A percentile compares a stretch with the other conserved stretches of the same genome.
Evolutionary conservation across 2,797 vertebrate species (phyloP).

Genomic region (Sebastes reedi): DNA sequence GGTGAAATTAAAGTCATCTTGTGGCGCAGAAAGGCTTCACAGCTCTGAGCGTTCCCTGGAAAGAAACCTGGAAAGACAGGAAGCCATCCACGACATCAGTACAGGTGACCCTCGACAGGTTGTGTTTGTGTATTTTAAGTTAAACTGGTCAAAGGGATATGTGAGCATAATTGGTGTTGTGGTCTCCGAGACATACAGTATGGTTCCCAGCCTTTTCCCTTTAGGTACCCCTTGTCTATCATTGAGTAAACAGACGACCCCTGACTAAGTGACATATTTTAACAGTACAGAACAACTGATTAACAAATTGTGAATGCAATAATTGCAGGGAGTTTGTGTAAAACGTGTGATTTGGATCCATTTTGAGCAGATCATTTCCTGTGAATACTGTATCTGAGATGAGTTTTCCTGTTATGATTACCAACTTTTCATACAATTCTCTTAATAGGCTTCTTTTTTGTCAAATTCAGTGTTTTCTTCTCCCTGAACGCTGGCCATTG

Average conservation of each 20-base stretch:
- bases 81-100: not conserved
- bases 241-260: not conserved
- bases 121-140: not conserved
- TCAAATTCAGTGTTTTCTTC: not conserved
- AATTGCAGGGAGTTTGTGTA: not conserved
- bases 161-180: not conserved
- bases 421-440: not conserved
- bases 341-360: not conserved
- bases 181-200: not conserved
- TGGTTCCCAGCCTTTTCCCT: not conserved
- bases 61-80: conserved; percentile 89
- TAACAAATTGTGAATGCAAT: not conserved
- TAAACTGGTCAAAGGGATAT: not conserved
- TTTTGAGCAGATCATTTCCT: not conserved
- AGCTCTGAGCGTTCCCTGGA: conserved; percentile 95
- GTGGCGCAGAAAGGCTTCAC: conserved; percentile 97
- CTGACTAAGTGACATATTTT: not conserved
- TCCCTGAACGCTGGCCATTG: not conserved
- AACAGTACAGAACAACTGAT: not conserved
- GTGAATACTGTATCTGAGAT: not conserved
- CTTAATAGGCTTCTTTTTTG: not conserved
- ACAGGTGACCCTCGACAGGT: not conserved
- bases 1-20: conserved; percentile 99
- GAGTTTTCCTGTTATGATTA: not conserved
- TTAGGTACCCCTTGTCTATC: not conserved